These are phyloP conservation scores for Sinocyclocheilus grahami DNA, from an alignment of 2,113 vertebrate species.

Conservation along the genomic window DNA sequence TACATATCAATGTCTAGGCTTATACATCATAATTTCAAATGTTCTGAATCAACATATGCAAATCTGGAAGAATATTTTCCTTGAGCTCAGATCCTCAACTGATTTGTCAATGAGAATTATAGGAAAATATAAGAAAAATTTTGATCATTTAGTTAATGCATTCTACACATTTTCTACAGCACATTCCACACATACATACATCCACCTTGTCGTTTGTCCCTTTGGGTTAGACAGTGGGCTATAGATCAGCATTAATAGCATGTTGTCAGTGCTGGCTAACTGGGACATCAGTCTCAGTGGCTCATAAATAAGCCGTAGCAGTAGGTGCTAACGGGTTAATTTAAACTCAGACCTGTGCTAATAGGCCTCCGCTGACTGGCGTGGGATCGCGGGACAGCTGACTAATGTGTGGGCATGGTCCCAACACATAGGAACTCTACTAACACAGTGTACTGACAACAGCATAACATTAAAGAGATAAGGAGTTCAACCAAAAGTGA, in stretches of 20 bases:
- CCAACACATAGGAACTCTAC: background rate
- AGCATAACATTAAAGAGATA: background rate
- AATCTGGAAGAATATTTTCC: background rate
- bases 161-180: background rate
- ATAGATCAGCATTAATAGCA: conserved; percentile 56
- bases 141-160: background rate
- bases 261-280: conserved; percentile 47
- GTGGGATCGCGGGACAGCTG: conserved; percentile 30
- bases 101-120: background rate
- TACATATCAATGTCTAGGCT: background rate
- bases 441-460: background rate
- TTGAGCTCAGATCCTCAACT: background rate
- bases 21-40: conserved; percentile 19
- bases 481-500: background rate
- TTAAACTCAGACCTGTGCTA: conserved; percentile 44
- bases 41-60: background rate
- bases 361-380: conserved; percentile 43
- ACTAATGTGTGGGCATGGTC: conserved; percentile 10
- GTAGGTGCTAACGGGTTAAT: conserved; percentile 53
- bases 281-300: conserved; percentile 39
- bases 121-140: background rate
- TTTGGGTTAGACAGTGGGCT: conserved; percentile 13
- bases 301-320: conserved; percentile 57
- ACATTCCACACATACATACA: conserved; percentile 21
- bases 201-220: conserved; percentile 27